Evolutionary conservation across 2,797 vertebrate species (phyloP).

Genomic region (Pangasius larnaudii): DNA sequence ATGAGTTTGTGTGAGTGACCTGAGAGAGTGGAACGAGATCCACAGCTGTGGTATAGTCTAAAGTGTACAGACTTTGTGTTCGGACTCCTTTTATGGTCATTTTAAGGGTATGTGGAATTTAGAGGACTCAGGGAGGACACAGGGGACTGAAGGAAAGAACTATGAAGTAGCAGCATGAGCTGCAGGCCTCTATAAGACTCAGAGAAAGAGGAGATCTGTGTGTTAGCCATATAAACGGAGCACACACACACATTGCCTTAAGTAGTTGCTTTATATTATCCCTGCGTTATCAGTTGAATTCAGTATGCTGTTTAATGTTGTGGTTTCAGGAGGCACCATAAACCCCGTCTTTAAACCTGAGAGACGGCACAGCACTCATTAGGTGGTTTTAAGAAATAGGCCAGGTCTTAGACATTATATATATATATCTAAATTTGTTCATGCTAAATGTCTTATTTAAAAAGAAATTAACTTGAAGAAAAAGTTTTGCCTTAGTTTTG

Average conservation of each 20-base stretch:
- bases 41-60: constrained; percentile 39
- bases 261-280: constrained; percentile 68
- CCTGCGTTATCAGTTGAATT: constrained; percentile 54
- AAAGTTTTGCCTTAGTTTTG: constrained; percentile 57
- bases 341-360: constrained; percentile 28
- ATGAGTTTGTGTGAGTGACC: constrained; percentile 26
- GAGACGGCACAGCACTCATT: constrained; percentile 24
- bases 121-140: constrained; percentile 54
- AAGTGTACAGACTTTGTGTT: constrained; percentile 53
- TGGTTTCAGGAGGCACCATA: constrained; percentile 46
- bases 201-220: constrained; percentile 59
- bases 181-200: constrained; percentile 49
- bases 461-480: constrained; percentile 61
- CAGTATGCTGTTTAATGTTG: constrained; percentile 50
- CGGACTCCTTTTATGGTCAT: constrained; percentile 51
- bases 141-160: constrained; percentile 43
- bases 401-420: constrained; percentile 36
- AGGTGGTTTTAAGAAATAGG: constrained; percentile 42
- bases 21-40: constrained; percentile 33
- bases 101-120: constrained; percentile 51
- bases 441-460: constrained; percentile 49
- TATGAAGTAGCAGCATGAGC: constrained; percentile 37
- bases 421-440: constrained; percentile 38
- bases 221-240: constrained; percentile 72
- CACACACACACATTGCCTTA: constrained; percentile 81